Evolutionary conservation across 2,888 invertebrate species (phyloP).

Genomic region (Aphodius sticticus): DNA sequence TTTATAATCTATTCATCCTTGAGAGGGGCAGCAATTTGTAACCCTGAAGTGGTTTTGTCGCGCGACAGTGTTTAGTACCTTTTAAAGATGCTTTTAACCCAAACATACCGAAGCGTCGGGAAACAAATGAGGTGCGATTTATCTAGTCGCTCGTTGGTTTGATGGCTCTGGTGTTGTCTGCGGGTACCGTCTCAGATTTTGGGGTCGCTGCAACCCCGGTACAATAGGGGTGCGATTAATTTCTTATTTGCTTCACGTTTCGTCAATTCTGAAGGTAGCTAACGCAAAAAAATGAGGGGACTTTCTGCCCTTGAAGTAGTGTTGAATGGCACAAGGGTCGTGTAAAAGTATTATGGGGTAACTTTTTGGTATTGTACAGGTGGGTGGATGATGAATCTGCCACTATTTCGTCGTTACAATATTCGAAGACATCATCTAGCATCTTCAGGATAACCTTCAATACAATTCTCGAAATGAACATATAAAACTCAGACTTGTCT

Average conservation of each 20-base stretch:
- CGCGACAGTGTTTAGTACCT: constrained; percentile 50
- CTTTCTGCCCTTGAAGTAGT: background rate
- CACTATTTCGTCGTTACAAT: too few relatives aligned
- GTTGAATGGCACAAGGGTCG: background rate
- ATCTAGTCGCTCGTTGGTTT: constrained; percentile 46
- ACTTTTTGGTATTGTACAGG: too few relatives aligned
- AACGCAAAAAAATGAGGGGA: background rate
- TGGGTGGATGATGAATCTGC: too few relatives aligned
- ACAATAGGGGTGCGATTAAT: background rate
- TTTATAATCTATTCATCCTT: constrained; percentile 60
- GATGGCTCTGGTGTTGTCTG: constrained; percentile 31
- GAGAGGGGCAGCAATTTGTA: constrained; percentile 58
- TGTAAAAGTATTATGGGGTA: too few relatives aligned
- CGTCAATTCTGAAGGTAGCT: background rate
- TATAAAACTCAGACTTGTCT: background rate
- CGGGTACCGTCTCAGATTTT: background rate
- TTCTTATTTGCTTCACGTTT: background rate
- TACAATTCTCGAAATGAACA: background rate
- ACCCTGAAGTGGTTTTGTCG: constrained; percentile 35
- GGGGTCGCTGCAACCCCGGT: background rate
- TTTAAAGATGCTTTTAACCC: constrained; percentile 51
- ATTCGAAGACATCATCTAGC: too few relatives aligned
- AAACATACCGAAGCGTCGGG: constrained; percentile 46
- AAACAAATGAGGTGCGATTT: constrained; percentile 58
- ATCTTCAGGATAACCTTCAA: too few relatives aligned